These are phyloP conservation scores for Aspiorhynchus laticeps DNA, from an alignment of 2,113 vertebrate species.

Conservation along the genomic window DNA sequence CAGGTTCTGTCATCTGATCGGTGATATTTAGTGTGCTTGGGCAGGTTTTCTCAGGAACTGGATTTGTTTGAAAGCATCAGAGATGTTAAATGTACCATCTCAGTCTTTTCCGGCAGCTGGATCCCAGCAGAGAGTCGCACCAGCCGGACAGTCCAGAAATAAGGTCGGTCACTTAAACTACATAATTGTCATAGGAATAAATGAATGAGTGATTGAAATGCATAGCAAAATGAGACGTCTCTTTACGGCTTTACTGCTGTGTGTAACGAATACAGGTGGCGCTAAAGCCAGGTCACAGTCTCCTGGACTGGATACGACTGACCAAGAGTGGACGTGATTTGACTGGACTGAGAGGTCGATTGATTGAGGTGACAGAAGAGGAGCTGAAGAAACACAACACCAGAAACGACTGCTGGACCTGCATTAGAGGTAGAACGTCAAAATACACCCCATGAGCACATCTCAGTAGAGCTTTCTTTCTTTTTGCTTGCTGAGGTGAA, in stretches of 20 bases:
- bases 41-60: slow-evolving; percentile 61
- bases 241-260: too few species aligned
- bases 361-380: slow-evolving; percentile 88
- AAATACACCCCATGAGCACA: not conserved
- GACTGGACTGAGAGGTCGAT: slow-evolving; percentile 87
- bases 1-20: not conserved
- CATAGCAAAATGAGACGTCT: not conserved
- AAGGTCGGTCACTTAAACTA: slow-evolving; percentile 77
- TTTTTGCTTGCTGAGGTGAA: too few species aligned
- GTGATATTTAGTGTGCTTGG: not conserved
- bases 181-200: not conserved
- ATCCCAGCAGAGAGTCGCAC: slow-evolving; percentile 87
- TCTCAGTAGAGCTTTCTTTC: too few species aligned
- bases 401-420: slow-evolving; percentile 93
- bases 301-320: slow-evolving; percentile 97
- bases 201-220: not conserved
- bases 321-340: slow-evolving; percentile 92
- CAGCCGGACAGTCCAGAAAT: slow-evolving; percentile 77
- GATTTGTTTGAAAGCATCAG: slow-evolving; percentile 59
- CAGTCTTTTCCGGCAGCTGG: slow-evolving; percentile 83
- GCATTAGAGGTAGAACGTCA: slow-evolving; percentile 85
- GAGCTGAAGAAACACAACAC: slow-evolving; percentile 90
- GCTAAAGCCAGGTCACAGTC: slow-evolving; percentile 93
- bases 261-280: slow-evolving; percentile 77
- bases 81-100: slow-evolving; percentile 85